phyloP scores from a whole-genome alignment of 2,797 vertebrate genomes.

The Bothrops alternatus region DNA sequence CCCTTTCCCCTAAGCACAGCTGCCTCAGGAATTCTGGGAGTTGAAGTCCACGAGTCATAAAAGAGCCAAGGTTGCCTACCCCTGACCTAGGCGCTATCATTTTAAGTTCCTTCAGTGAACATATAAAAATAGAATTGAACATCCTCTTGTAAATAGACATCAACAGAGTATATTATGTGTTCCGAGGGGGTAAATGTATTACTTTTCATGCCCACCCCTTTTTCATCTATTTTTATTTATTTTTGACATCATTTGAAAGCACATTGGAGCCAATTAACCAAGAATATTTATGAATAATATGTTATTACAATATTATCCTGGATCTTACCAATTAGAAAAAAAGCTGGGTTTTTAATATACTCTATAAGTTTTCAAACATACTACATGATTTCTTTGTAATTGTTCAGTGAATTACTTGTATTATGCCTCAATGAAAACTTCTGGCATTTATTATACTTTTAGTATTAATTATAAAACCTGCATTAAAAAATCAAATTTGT shows the following conservation, averaged over 20 bases:
- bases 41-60: too few species aligned
- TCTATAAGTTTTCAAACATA: slow-evolving; percentile 8
- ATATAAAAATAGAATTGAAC: neutral
- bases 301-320: slow-evolving; percentile 2
- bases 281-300: neutral
- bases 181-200: neutral
- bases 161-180: neutral
- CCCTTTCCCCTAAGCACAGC: too few species aligned
- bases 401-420: slow-evolving; percentile 11
- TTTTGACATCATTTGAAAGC: neutral
- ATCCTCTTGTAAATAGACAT: neutral
- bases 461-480: slow-evolving; percentile 18
- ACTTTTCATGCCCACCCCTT: slow-evolving; percentile 8
- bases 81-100: neutral
- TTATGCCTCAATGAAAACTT: neutral
- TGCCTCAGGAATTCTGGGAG: too few species aligned
- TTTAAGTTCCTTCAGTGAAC: neutral
- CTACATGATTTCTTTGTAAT: slow-evolving; percentile 39
- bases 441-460: neutral
- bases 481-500: slow-evolving; percentile 12
- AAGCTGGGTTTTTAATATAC: slow-evolving; percentile 1
- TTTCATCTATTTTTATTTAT: slow-evolving; percentile 18
- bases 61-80: too few species aligned
- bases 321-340: neutral
- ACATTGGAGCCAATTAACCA: neutral